These are phyloP conservation scores for Lasiurus cinereus DNA, from an alignment of 2,113 vertebrate species.

Conservation along the genomic window DNA sequence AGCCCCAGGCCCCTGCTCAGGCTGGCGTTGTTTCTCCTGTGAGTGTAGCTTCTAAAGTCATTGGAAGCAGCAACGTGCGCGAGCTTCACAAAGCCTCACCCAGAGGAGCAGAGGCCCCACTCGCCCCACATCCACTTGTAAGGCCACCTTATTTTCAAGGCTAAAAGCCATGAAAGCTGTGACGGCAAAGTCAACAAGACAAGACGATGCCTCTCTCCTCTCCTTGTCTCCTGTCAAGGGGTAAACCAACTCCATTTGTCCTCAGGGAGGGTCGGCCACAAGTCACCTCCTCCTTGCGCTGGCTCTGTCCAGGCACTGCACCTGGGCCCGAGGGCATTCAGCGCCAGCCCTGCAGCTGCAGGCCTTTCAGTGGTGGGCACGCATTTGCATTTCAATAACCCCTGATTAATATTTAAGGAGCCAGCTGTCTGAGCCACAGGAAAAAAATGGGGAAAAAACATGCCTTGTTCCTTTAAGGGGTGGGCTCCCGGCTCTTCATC, in stretches of 20 bases:
- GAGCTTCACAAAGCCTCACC: rapidly evolving
- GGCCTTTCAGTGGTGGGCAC: conserved; percentile 78
- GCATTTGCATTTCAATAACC: conserved; percentile 88
- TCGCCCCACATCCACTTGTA: neutral
- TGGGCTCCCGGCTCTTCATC: conserved; percentile 80
- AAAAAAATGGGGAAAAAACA: conserved; percentile 72
- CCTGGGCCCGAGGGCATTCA: conserved; percentile 62
- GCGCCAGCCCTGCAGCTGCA: conserved; percentile 86
- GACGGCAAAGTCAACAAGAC: neutral
- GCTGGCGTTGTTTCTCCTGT: neutral
- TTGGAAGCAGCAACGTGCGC: rapidly evolving
- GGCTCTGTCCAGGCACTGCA: conserved; percentile 57
- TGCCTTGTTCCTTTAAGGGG: conserved; percentile 80
- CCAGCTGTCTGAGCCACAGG: conserved; percentile 87
- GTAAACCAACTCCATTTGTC: conserved; percentile 44
- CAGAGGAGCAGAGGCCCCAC: rapidly evolving
- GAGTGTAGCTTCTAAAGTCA: neutral
- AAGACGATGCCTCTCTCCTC: conserved; percentile 62
- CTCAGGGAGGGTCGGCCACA: conserved; percentile 48
- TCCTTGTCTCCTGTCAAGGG: neutral
- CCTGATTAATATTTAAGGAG: conserved; percentile 89
- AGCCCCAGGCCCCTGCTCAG: neutral
- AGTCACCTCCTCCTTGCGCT: conserved; percentile 50
- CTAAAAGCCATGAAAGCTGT: conserved; percentile 48
- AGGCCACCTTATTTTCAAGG: conserved; percentile 49